These are phyloP conservation scores for Sebastes flavidus DNA, from an alignment of 2,797 vertebrate genomes.

Conservation along the genomic window DNA sequence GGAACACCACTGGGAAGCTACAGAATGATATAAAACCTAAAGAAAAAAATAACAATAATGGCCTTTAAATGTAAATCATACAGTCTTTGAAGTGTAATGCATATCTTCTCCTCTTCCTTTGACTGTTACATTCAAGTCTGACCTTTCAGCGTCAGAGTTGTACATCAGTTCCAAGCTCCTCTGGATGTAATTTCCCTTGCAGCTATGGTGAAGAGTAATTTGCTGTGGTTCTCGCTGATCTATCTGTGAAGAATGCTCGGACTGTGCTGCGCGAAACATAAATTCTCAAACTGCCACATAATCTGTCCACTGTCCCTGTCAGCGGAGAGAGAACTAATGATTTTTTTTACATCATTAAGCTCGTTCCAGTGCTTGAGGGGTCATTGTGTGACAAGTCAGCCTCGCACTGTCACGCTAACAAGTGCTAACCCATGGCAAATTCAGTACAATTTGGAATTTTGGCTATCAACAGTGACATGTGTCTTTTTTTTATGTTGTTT, in stretches of 20 bases:
- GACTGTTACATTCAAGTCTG: slow-evolving; percentile 16
- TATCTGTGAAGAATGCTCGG: slow-evolving; percentile 52
- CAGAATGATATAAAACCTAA: no score
- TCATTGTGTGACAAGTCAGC: slow-evolving; percentile 48
- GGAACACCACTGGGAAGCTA: no score
- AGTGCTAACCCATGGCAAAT: slow-evolving; percentile 51
- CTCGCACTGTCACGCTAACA: slow-evolving; percentile 42
- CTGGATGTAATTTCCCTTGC: slow-evolving; percentile 41
- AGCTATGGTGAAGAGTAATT: slow-evolving; percentile 48
- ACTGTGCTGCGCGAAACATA: slow-evolving; percentile 41
- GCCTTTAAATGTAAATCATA: neutral
- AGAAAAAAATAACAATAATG: no score
- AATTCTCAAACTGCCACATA: slow-evolving; percentile 51
- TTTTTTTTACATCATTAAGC: slow-evolving; percentile 48
- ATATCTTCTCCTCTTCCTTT: neutral
- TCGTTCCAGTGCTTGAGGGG: slow-evolving; percentile 27
- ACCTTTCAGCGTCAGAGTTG: slow-evolving; percentile 40
- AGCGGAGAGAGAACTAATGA: slow-evolving; percentile 28
- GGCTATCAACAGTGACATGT: slow-evolving; percentile 34
- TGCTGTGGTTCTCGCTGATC: slow-evolving; percentile 44
- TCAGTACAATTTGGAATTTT: slow-evolving; percentile 21
- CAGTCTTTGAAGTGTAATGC: neutral
- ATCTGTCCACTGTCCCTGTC: slow-evolving; percentile 43
- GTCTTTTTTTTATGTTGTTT: slow-evolving; percentile 1
- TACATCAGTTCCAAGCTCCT: slow-evolving; percentile 21